phyloP scores from a whole-genome alignment of 2,797 vertebrate species.

The Spinus olivaceus region DNA sequence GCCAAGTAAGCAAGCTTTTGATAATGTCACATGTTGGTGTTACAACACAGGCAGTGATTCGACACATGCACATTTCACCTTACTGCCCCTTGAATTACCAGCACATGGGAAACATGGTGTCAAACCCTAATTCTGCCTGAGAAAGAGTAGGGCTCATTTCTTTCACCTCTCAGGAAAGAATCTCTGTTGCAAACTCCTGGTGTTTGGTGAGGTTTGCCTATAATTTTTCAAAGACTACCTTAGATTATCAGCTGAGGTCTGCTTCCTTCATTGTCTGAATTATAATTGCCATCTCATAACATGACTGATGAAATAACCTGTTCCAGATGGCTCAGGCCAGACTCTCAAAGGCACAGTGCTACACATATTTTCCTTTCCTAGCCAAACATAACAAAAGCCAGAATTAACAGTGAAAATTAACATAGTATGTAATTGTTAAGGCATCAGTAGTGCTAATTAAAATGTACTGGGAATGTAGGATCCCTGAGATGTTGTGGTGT shows the following conservation, averaged over 20 bases:
- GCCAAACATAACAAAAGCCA: slow-evolving; percentile 35
- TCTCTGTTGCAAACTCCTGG: background rate
- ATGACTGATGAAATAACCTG: background rate
- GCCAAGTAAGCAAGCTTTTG: background rate
- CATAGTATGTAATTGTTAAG: background rate
- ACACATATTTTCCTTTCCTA: background rate
- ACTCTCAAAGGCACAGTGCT: background rate
- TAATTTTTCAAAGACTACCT: background rate
- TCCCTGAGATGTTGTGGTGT: background rate
- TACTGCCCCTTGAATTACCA: background rate
- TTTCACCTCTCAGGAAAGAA: background rate
- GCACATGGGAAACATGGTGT: background rate
- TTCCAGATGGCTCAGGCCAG: slow-evolving; percentile 29
- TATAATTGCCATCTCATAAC: background rate
- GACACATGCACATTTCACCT: background rate
- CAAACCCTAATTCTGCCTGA: background rate
- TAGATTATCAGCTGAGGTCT: background rate
- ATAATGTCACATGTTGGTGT: background rate
- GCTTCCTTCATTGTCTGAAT: background rate
- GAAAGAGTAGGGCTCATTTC: background rate
- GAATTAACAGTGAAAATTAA: slow-evolving; percentile 26
- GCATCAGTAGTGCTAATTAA: background rate
- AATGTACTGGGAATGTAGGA: background rate
- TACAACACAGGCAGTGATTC: background rate
- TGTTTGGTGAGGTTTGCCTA: background rate